Conservation (phyloP, 2,888 invertebrate genomes). For the Sipunculus nudus region DNA sequence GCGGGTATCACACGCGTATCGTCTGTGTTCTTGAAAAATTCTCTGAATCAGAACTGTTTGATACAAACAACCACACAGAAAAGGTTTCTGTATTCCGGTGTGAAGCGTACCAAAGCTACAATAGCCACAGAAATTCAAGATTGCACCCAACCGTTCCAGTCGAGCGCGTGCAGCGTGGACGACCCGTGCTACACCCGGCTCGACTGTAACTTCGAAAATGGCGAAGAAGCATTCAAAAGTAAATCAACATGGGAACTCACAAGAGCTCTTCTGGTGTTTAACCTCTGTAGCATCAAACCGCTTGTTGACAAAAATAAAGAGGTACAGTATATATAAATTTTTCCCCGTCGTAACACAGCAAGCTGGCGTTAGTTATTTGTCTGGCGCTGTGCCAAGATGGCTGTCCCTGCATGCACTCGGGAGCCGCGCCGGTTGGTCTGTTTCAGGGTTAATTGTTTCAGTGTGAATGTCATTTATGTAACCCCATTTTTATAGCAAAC, state of each 20-base stretch:
- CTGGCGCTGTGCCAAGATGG: not conserved
- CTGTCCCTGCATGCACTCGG: not conserved
- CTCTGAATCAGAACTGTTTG: too few species aligned
- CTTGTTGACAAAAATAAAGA: conserved; percentile 91
- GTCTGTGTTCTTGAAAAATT: too few species aligned
- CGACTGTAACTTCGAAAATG: conserved; percentile 78
- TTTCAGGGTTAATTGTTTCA: too few species aligned
- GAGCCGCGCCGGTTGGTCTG: not conserved
- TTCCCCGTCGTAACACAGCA: not conserved
- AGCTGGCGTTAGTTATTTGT: not conserved
- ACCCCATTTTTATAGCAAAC: too few species aligned
- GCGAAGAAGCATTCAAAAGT: conserved; percentile 91
- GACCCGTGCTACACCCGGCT: conserved; percentile 38
- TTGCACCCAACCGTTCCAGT: too few species aligned
- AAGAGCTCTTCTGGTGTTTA: conserved; percentile 90
- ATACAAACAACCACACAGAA: too few species aligned
- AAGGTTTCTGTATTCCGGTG: too few species aligned
- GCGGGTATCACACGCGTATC: too few species aligned
- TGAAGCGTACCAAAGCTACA: too few species aligned
- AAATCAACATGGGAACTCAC: conserved; percentile 92
- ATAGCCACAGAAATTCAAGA: too few species aligned
- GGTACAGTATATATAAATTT: conserved; percentile 71
- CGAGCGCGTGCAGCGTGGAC: not conserved
- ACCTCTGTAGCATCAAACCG: conserved; percentile 85
- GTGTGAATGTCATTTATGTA: too few species aligned